Evolutionary conservation across 1,140 invertebrate species (phyloP), one percentile per base, ranked within the genome.

Genomic region (Ips nitidus): DNA sequence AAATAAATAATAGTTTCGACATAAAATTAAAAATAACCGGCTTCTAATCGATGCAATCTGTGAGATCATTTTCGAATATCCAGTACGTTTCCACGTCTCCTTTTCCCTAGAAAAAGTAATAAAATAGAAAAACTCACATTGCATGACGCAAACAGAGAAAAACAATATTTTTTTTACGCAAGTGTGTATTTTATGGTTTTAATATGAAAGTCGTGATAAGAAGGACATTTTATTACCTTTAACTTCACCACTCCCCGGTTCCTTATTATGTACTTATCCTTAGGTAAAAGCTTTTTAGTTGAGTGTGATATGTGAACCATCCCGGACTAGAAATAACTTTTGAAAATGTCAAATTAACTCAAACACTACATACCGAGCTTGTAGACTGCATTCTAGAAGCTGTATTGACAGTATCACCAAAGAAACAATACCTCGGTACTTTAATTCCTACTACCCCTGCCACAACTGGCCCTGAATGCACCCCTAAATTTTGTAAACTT

Each of bases 331-430:
- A 78, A 75, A 70, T 6, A 55, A 22, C 22, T 22, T 22, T 22
- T 47, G 45, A n/a, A 6, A 56, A 56, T 8, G 6, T 56, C 41
- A 40, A 41, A 43, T 45, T 66, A n/a, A 72, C n/a, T 63, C 72
- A 45, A 76, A 77, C 37, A 60, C 59, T 70, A 78, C 79, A 76
- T 81, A 92, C 91, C 83, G 86, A 77, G 71, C 89, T 88, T 3
- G 89, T 87, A 1, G 91, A 90, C 75, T 93, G 92, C 92, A 95
- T 95, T 58, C 93, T 85, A 1, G 92, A 91, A 4, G 92, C 91
- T 0, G 91, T 93, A 75, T 94, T 94, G 2, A 94, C 90, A 1
- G 93, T 94, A 77, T 97, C 94, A 0, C 94, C 94, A 71, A 93
- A 93, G 3, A 93, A 86, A 71, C 91, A 93, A 78, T 92, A 94